Base-by-base conservation (phyloP, 2,113 vertebrate genomes). In the Edolisoma coerulescens region DNA sequence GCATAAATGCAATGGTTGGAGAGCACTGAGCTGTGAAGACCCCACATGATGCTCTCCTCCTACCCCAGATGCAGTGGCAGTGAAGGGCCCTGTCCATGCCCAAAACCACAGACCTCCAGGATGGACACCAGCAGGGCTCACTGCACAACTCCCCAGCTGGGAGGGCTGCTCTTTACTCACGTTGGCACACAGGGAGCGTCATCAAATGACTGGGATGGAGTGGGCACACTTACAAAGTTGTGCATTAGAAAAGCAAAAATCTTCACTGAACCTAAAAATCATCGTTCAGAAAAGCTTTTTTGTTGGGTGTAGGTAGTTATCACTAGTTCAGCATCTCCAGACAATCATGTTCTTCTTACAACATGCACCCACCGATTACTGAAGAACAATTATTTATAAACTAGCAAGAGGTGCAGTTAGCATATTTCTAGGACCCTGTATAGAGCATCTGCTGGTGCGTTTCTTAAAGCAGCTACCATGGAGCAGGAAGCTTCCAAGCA, bases 101-200 rank as follows among this genome's bases (percentile, higher is more conserved):
- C 54, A 44, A 80, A 67, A 35, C 5, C 42, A 80, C 6, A 3
- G n/a, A n/a, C 24, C 26, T 14, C 16, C 32, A 73, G n/a, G n/a
- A 57, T 1, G 3, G 23, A 23, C 17, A 65, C 3, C 14, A 37
- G 22, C 35, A 47, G 22, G 26, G 28, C 17, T 45, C 30, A 42
- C 41, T 32, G 65, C 45, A 28, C 0, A 2, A 33, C 14, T 26
- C 13, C 16, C 11, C 35, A 54, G 9, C 17, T 5, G 0, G 18
- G 3, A 65, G 14, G n/a, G 49, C 20, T 85, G 49, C 32, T 49
- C 67, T 52, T 65, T 19, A 70, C 5, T 47, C 10, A 15, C 7
- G 6, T 0, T 65, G 42, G 30, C 37, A 76, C 30, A 65, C 0
- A 33, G n/a, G 19, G 5, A 47, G 2, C 28, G 68, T 39, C 8